Conservation (phyloP, 2,888 invertebrate genomes). For the Chloroclystis v-ata region DNA sequence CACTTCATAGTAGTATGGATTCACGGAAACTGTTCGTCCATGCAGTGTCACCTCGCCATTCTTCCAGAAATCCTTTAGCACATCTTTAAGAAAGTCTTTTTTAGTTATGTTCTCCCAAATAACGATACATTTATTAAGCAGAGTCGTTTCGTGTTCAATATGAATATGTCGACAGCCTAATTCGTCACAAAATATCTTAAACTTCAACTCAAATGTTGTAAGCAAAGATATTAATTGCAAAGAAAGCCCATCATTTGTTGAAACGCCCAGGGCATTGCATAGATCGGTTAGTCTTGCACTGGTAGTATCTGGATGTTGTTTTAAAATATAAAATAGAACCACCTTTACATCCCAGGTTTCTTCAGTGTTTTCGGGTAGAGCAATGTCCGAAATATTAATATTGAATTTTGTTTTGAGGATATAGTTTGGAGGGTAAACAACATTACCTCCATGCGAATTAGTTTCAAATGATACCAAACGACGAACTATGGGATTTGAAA, state of each 20-base stretch:
- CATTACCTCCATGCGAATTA: slow-evolving; percentile 45
- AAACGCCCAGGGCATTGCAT: slow-evolving; percentile 58
- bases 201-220: slow-evolving; percentile 63
- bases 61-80: slow-evolving; percentile 69
- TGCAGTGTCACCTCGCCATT: slow-evolving; percentile 69
- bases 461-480: slow-evolving; percentile 49
- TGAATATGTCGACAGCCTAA: slow-evolving; percentile 49
- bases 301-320: slow-evolving; percentile 52
- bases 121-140: slow-evolving; percentile 50
- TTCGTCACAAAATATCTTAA: slow-evolving; percentile 52
- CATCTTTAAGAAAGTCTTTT: slow-evolving; percentile 59
- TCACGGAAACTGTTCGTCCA: slow-evolving; percentile 61
- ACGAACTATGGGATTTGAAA: slow-evolving; percentile 49
- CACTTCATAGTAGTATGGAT: slow-evolving; percentile 72
- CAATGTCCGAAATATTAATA: slow-evolving; percentile 62
- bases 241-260: slow-evolving; percentile 61
- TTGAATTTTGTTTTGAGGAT: slow-evolving; percentile 65
- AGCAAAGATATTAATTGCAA: slow-evolving; percentile 62
- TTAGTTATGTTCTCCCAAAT: slow-evolving; percentile 66
- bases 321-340: slow-evolving; percentile 62
- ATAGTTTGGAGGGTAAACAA: slow-evolving; percentile 60
- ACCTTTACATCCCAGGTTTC: slow-evolving; percentile 72
- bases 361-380: slow-evolving; percentile 63
- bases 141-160: slow-evolving; percentile 49
- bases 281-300: slow-evolving; percentile 55